Percentiles rank a stretch among this genome's conserved stretches.
Evolutionary conservation across 2,113 vertebrate genomes (phyloP).

Genomic region (Balaenoptera acutorostrata): DNA sequence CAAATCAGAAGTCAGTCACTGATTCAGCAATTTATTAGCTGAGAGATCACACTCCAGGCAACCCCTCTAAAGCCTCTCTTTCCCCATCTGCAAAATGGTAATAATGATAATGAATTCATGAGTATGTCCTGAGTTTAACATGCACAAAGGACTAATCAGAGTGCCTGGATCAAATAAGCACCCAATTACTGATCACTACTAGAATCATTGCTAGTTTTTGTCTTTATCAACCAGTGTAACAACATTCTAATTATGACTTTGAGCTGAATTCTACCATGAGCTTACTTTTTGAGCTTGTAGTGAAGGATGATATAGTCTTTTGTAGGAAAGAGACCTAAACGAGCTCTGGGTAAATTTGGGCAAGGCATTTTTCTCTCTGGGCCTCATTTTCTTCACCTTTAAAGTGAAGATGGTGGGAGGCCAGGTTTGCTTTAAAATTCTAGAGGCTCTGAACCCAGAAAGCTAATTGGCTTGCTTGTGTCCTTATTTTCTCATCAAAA

Average conservation of each 20-base stretch:
- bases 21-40: neutral
- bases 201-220: neutral
- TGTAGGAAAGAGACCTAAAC: neutral
- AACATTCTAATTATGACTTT: neutral
- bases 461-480: constrained; percentile 42
- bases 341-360: neutral
- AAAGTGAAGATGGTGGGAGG: constrained; percentile 5
- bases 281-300: neutral
- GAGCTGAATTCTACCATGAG: neutral
- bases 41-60: neutral
- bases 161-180: neutral
- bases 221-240: neutral
- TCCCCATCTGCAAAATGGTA: neutral
- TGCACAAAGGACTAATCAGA: neutral
- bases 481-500: constrained; percentile 36
- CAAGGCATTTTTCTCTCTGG: neutral
- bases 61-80: neutral
- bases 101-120: neutral
- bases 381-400: constrained; percentile 20
- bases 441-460: neutral
- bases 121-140: neutral
- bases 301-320: neutral
- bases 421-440: neutral
- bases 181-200: neutral
- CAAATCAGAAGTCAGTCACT: neutral